Base-by-base conservation (phyloP, 1,140 invertebrate genomes). In the Diploscapter pachys region DNA sequence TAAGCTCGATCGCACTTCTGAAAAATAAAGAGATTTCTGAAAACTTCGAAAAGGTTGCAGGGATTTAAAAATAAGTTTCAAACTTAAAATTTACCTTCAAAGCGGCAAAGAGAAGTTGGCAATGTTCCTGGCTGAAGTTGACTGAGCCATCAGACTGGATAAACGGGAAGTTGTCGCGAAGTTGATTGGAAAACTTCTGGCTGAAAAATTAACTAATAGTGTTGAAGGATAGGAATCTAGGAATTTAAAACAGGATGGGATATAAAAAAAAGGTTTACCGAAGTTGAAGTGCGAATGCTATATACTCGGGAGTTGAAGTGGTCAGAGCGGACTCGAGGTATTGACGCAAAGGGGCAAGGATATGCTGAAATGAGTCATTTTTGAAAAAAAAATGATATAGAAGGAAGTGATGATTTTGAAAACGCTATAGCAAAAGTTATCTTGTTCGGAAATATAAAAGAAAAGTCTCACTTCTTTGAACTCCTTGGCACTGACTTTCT, bases 91-190 rank as follows among this genome's bases (percentile, higher is more conserved):
- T 8, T 65, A 65, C 63, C 63, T 68, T 68, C 49, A 68, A 6
- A 9, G 48, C 48, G 51, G 49, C 66, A 5, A 68, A 48, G 66
- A 68, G 5, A 8, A 5, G 11, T 2, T 68, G 52, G 11, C 53
- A 48, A 68, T 68, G 52, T 6, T 6, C 51, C 49, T 54, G 5
- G 6, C 6, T 8, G 66, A 68, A 68, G 8, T 53, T 50, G 48
- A 52, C 53, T 52, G 48, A n/a, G 8, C 66, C 66, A 48, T 68
- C 66, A 5, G 13, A 9, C 52, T 68, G 66, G 11, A 68, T 48
- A 54, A 68, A 68, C 52, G 66, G 56, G 51, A 68, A 11, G 6
- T 68, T n/a, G 11, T 68, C 66, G 51, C 57, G 66, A 6, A 68
- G 6, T 59, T 11, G 57, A 59, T 11, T 11, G 9, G 31, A 59